Conservation (phyloP, 2,797 vertebrate species). For the Eidolon dupreanum region DNA sequence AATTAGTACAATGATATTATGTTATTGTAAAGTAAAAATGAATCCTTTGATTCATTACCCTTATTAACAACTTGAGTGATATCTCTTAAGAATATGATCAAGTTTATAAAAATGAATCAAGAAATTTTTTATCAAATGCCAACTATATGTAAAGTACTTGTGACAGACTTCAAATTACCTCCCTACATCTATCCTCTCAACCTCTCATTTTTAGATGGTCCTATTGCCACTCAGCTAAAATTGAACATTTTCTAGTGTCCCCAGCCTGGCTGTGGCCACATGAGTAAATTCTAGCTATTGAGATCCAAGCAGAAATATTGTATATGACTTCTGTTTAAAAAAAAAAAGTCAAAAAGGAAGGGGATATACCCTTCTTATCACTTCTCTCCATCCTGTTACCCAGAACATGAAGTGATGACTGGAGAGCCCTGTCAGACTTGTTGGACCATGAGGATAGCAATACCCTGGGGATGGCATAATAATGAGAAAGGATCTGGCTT, state of each 20-base stretch:
- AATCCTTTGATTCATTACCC: not conserved
- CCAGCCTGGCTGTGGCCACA: not conserved
- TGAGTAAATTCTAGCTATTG: not conserved
- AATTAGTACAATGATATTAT: not conserved
- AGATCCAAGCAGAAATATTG: slow-evolving; percentile 19
- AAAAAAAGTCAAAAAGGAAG: not conserved
- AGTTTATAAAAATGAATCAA: slow-evolving; percentile 40
- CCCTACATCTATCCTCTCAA: not conserved
- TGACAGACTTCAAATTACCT: slow-evolving; percentile 1
- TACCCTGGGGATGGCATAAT: not conserved
- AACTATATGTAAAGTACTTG: not conserved
- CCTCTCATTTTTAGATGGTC: not conserved
- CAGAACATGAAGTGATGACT: not conserved
- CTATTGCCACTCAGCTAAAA: slow-evolving; percentile 17
- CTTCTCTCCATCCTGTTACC: not conserved
- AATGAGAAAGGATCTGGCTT: not conserved
- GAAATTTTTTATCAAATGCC: not conserved
- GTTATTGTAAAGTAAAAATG: not conserved
- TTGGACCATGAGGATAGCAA: not conserved
- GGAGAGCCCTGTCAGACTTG: not conserved
- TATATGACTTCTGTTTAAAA: not conserved
- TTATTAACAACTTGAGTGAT: not conserved
- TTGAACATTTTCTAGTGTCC: not conserved
- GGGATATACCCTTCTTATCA: not conserved
- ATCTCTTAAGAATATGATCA: slow-evolving; percentile 16